Base-by-base conservation (phyloP, 2,888 invertebrate species). In the Dinocampus coccinellae region DNA sequence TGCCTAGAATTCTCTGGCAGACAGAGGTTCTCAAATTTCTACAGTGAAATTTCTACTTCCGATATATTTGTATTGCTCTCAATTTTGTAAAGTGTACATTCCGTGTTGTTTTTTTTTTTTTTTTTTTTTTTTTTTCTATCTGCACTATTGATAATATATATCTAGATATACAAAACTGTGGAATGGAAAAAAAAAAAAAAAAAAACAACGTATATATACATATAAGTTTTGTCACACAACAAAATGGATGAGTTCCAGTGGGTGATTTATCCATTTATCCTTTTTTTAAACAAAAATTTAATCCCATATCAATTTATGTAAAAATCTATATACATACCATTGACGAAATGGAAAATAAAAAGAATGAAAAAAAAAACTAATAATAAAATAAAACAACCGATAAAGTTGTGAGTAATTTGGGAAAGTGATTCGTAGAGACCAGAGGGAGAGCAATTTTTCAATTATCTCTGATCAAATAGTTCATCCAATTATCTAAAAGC, bases 1-100 rank as follows among this genome's bases (percentile, higher is more conserved):
- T 82, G 83, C 83, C 82, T 83, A 84, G 84, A 81, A 84, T 85
- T 82, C 82, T 82, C 82, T 76, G 80, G 78, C 80, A 79, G 78
- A 77, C 83, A 81, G 84, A 77, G 85, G 83, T 84, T 84, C 87
- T 85, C 85, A 82, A 80, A 77, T 70, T 70, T 52, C 42, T 61
- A 65, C 65, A 29, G 70, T 34, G 16, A 60, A 52, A 65, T 65
- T 64, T 42, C 58, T 34, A 70, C 66, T 61, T 66, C 61, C 66
- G 60, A 70, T 70, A 66, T 36, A 47, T 52, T 53, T 52, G 20
- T 64, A 29, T 64, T 16, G 9, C 13, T 20, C 16, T 64, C 13
- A 29, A 29, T 29, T 29, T 29, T 29, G 29, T 29, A n/a, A n/a
- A n/a, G n/a, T n/a, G n/a, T n/a, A n/a, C n/a, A n/a, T n/a, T n/a